Conservation (phyloP, 2,797 vertebrate genomes). For the Allobates femoralis region DNA sequence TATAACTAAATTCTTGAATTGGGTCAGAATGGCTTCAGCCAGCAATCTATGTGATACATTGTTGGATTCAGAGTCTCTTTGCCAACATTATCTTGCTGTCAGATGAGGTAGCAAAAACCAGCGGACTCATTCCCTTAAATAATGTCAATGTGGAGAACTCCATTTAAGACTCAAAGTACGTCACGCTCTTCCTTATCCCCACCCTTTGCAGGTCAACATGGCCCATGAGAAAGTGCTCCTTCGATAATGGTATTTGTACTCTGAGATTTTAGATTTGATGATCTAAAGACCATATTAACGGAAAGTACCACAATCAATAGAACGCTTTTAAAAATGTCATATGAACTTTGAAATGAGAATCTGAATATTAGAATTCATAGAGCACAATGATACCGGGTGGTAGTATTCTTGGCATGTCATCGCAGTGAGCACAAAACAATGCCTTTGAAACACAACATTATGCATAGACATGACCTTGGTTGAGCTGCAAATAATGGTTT, state of each 20-base stretch:
- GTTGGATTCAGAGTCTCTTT: too few species aligned
- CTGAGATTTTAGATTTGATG: neutral
- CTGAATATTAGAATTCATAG: neutral
- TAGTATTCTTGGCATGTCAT: neutral
- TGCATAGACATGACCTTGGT: slow-evolving; percentile 22
- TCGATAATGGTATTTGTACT: neutral
- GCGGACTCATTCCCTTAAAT: neutral
- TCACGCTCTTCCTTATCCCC: neutral
- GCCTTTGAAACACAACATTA: neutral
- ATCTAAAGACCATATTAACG: neutral
- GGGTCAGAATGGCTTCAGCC: too few species aligned
- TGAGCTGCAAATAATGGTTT: slow-evolving; percentile 1
- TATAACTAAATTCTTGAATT: too few species aligned
- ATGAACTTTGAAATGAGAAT: neutral
- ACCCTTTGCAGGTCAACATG: neutral
- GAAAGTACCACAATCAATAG: neutral
- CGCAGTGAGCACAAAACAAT: neutral
- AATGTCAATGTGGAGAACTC: neutral
- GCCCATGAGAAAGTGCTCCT: neutral
- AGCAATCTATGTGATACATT: too few species aligned
- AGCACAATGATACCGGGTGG: neutral
- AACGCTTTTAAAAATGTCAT: neutral
- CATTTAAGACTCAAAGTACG: neutral
- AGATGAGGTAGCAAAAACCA: too few species aligned
- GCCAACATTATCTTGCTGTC: too few species aligned